These are phyloP conservation scores for Apis dorsata DNA, from an alignment of 1,140 invertebrate species.

Conservation along the genomic window DNA sequence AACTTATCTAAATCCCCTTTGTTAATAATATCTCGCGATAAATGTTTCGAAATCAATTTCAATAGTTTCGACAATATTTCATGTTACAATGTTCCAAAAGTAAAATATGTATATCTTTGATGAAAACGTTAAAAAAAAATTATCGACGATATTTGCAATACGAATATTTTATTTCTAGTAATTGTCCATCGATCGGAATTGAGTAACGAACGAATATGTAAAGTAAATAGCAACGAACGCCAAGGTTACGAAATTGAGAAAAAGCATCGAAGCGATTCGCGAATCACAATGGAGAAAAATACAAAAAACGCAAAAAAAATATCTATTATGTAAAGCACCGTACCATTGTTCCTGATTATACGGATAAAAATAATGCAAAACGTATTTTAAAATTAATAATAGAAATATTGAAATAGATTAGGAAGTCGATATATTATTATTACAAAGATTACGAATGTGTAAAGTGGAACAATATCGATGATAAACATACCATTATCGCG, in stretches of 20 bases:
- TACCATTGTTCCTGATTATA: constrained; percentile 44
- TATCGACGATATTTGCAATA: not conserved
- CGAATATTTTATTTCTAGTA: constrained; percentile 13
- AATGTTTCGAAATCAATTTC: not conserved
- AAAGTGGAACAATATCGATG: not conserved
- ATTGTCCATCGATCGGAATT: constrained; percentile 11
- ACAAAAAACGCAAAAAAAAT: not conserved
- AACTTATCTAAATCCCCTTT: not conserved
- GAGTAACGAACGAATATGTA: not conserved
- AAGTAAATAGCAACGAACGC: constrained; percentile 1
- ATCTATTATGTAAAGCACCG: constrained; percentile 30
- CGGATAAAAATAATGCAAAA: constrained; percentile 11
- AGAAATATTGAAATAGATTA: not conserved
- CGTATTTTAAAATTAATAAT: not conserved
- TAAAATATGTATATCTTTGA: not conserved
- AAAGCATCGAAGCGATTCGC: not conserved
- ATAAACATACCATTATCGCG: constrained; percentile 29
- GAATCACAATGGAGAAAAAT: not conserved
- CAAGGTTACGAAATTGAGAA: constrained; percentile 7
- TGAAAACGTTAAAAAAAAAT: not conserved
- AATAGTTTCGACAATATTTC: not conserved
- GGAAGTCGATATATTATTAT: constrained; percentile 1
- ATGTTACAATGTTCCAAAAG: not conserved
- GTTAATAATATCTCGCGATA: not conserved
- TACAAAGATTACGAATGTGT: not conserved